These are phyloP conservation scores for Andrena fulva DNA, from an alignment of 2,888 invertebrate species.

Conservation along the genomic window DNA sequence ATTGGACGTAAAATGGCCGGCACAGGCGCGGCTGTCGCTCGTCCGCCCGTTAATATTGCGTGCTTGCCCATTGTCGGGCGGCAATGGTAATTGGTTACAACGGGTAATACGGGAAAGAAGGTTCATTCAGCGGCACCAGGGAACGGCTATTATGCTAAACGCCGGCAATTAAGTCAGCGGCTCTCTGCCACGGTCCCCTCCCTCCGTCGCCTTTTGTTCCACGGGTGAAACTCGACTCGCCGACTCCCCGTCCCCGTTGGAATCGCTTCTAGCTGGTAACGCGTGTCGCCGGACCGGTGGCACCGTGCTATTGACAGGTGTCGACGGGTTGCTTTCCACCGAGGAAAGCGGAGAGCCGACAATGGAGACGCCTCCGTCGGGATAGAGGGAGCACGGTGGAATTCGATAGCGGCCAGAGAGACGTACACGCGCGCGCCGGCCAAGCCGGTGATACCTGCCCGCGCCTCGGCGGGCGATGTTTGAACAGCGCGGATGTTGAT, in stretches of 20 bases:
- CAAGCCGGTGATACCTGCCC: background rate
- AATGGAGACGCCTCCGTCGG: conserved; percentile 11
- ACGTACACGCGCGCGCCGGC: background rate
- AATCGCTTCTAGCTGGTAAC: conserved; percentile 13
- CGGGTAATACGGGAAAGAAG: conserved; percentile 63
- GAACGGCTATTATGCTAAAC: conserved; percentile 72
- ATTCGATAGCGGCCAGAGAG: background rate
- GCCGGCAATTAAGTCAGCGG: conserved; percentile 69
- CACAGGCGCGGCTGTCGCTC: conserved; percentile 18
- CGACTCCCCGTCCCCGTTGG: background rate
- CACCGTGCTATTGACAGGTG: conserved; percentile 52
- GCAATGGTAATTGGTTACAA: conserved; percentile 66
- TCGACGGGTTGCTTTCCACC: conserved; percentile 36
- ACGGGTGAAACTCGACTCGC: conserved; percentile 33
- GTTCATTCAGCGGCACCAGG: conserved; percentile 57
- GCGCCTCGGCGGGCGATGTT: background rate
- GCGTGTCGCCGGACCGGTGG: conserved; percentile 13
- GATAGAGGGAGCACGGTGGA: background rate
- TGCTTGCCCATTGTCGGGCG: conserved; percentile 52
- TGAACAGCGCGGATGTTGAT: conserved; percentile 35
- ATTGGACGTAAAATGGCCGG: conserved; percentile 13
- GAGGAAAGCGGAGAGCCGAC: conserved; percentile 33
- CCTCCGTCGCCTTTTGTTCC: conserved; percentile 34
- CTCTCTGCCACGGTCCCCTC: conserved; percentile 48
- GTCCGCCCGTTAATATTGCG: conserved; percentile 54